phyloP scores from a whole-genome alignment of 2,797 vertebrate species.

The Aeoliscus strigatus region DNA sequence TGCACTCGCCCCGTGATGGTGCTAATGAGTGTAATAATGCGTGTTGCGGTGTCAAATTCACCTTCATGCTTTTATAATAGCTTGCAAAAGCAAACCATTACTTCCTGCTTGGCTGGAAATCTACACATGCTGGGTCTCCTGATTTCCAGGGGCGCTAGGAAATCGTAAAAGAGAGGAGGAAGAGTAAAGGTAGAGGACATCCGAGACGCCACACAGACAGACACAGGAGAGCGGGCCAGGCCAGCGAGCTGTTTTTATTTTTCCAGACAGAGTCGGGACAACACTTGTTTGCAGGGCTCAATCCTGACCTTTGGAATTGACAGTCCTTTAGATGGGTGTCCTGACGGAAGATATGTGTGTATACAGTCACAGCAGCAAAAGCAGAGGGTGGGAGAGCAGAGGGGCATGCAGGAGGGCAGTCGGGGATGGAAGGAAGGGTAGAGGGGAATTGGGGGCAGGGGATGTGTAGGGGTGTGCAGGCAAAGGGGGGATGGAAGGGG shows the following conservation, averaged over 20 bases:
- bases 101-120: conserved; percentile 37
- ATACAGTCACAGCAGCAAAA: conserved; percentile 76
- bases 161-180: conserved; percentile 16
- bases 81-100: conserved; percentile 23
- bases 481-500: conserved; percentile 29
- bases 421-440: conserved; percentile 41
- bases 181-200: conserved; percentile 46
- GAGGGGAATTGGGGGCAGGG: conserved; percentile 22
- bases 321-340: conserved; percentile 78
- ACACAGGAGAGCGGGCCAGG: conserved; percentile 52
- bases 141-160: conserved; percentile 27
- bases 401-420: conserved; percentile 42
- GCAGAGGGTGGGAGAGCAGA: conserved; percentile 29
- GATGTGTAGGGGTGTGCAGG: conserved; percentile 19
- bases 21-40: conserved; percentile 40
- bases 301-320: conserved; percentile 78
- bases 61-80: conserved; percentile 19
- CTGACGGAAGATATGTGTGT: conserved; percentile 75
- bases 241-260: conserved; percentile 48
- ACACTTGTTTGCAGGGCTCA: conserved; percentile 79
- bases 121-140: conserved; percentile 30
- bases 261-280: conserved; percentile 73
- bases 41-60: conserved; percentile 31
- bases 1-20: conserved; percentile 15
- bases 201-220: conserved; percentile 41